Conservation (phyloP, 2,797 vertebrate species). For the Bradypodion pumilum region DNA sequence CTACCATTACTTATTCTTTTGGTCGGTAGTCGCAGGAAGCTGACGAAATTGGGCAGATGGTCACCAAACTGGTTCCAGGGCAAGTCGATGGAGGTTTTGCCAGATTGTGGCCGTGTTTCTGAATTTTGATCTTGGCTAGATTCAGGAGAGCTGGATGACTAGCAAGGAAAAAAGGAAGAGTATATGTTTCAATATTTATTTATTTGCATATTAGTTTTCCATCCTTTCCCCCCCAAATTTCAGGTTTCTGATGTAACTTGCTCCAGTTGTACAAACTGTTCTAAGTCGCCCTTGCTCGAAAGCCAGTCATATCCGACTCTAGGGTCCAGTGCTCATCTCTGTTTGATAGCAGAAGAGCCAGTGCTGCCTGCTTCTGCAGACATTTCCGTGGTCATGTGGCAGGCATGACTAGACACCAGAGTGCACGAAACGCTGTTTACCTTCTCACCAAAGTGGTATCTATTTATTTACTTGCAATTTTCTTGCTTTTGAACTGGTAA, state of each 20-base stretch:
- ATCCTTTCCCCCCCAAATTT: neutral
- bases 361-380: no score
- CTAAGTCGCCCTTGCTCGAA: no score
- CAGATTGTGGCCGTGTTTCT: neutral
- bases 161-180: neutral
- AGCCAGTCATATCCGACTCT: no score
- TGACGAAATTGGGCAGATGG: slow-evolving; percentile 16
- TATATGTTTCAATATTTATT: neutral
- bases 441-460: no score
- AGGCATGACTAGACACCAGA: no score
- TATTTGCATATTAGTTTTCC: neutral
- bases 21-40: slow-evolving; percentile 25
- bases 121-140: slow-evolving; percentile 1
- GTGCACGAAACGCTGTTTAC: no score
- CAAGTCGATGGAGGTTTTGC: slow-evolving; percentile 8
- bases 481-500: no score
- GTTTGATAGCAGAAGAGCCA: no score
- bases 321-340: no score
- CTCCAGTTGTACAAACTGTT: neutral
- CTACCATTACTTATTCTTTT: slow-evolving; percentile 2
- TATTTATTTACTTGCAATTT: no score
- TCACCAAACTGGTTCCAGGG: slow-evolving; percentile 15
- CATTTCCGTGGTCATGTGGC: no score
- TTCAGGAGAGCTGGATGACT: slow-evolving; percentile 3
- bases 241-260: neutral